Evolutionary conservation across 2,888 invertebrate species (phyloP), one percentile per base, ranked within the genome.

Genomic region (Phragmatobia fuliginosa): DNA sequence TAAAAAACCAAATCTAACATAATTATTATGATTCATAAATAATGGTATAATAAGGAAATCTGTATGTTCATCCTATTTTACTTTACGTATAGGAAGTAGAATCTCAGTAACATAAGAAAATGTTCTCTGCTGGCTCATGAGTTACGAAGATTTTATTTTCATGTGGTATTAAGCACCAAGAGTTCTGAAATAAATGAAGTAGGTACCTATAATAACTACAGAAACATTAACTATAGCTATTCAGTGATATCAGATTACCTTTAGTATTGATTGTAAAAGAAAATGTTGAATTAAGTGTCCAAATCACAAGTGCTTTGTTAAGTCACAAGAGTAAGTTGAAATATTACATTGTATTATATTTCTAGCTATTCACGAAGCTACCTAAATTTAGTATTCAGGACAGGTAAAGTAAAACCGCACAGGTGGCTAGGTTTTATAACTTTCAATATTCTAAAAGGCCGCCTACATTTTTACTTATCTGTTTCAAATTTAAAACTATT

Each of bases 391-490:
- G 31, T 67, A 67, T 49, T 61, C 61, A 62, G 56, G 33, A 28
- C 71, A 72, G 52, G 61, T 56, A 58, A 74, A 68, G 66, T 61
- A 60, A 56, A 66, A 68, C 59, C 60, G 49, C 52, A 73, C 64
- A 66, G 62, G 68, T 62, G 28, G 56, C 28, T 56, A 16, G 16
- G 6, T 56, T 56, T 68, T 49, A 32, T 41, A 31, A 41, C 62
- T 62, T 62, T 28, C 62, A 62, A n/a, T 41, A 67, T 63, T 25
- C 64, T 56, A 49, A n/a, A 31, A 52, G 66, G 52, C 61, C 63
- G 72, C 64, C 68, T 60, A 32, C 69, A 33, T 58, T 73, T 69
- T 78, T 71, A 68, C 56, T 25, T 28, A 62, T 14, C 38, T 61
- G 66, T 52, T 58, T 62, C 62, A 63, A 71, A 67, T 32, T 28